Evolutionary conservation across 2,888 invertebrate species (phyloP), one percentile per base, ranked within the genome.

Genomic region (Bimastos eiseni): DNA sequence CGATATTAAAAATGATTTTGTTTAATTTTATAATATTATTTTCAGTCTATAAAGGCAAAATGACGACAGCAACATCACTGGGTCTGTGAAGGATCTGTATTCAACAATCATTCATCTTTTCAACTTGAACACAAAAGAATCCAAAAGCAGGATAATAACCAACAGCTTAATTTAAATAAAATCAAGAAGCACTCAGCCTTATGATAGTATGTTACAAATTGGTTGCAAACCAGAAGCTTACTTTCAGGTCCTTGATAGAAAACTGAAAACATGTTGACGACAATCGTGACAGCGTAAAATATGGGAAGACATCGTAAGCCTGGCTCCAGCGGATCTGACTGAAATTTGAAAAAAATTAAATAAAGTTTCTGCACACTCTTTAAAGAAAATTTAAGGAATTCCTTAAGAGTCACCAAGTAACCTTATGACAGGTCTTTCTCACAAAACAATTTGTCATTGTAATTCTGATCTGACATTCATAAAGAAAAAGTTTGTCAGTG

Each of bases 251-350:
- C 99, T 95, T 98, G 98, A 93, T 97, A 97, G 90, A 98, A 97
- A 91, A 99, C 97, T 92, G 99, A 98, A 94, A 99, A 97, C 21
- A 98, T 96, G 95, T 99, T 99, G 93, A 99, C 96, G 92, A 98
- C 96, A 92, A 99, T 96, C 34, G 99, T 98, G 91, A 97, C 96
- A 92, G 98, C 98, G 95, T 99, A 99, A 95, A 99, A 97, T 93
- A 98, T 96, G 4, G 99, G 99, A 93, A 99, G 96, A 88, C 97
- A 96, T 90, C 96, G 96, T 44, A 99, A 96, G 89, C 98, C 99
- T 19, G 97, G 96, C 90, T 97, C 97, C 84, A 99, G 95, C 0
- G 98, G 98, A 93, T 97, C 96, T 33, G 96, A 95, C 95, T 95
- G 90, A n/a, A 91, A 44, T 89, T 8, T 11, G n/a, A 44, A 3